Conservation (phyloP, 2,113 vertebrate species). For the Chaetodon trifascialis region DNA sequence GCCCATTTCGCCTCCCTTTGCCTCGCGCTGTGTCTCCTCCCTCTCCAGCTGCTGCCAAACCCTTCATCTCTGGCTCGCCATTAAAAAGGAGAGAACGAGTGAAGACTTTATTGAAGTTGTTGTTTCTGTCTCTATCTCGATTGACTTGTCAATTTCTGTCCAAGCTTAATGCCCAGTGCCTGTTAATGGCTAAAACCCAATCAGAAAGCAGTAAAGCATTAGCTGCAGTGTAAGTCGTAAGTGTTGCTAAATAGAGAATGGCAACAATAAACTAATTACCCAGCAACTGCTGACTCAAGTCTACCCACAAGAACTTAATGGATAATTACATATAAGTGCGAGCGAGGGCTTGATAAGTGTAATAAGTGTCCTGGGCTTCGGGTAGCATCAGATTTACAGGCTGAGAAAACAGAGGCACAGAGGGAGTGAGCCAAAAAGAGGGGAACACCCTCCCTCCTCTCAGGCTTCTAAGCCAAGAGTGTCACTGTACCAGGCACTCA, state of each 20-base stretch:
- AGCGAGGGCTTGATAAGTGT: slow-evolving; percentile 54
- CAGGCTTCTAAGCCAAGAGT: slow-evolving; percentile 41
- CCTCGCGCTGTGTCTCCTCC: slow-evolving; percentile 21
- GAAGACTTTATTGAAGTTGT: slow-evolving; percentile 30
- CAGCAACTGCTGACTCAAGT: slow-evolving; percentile 39
- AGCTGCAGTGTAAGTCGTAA: slow-evolving; percentile 23
- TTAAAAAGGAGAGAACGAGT: slow-evolving; percentile 27
- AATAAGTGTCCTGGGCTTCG: slow-evolving; percentile 58
- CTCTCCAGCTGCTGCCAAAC: slow-evolving; percentile 65
- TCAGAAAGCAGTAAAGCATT: slow-evolving; percentile 26
- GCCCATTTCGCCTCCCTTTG: slow-evolving; percentile 73
- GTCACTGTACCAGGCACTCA: slow-evolving; percentile 66
- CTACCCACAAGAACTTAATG: slow-evolving; percentile 41
- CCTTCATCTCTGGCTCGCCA: slow-evolving; percentile 33
- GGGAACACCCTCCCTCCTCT: slow-evolving; percentile 43
- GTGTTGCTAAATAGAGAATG: slow-evolving; percentile 48
- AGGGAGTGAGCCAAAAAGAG: slow-evolving; percentile 6
- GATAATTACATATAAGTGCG: slow-evolving; percentile 60
- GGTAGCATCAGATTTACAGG: slow-evolving; percentile 36
- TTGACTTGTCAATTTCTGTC: slow-evolving; percentile 22
- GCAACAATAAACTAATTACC: slow-evolving; percentile 60
- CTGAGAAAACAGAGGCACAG: neutral
- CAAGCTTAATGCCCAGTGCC: neutral
- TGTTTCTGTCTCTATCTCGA: slow-evolving; percentile 29
- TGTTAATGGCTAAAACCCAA: slow-evolving; percentile 23